Percentiles rank a stretch among this genome's conserved stretches.
phyloP scores from a whole-genome alignment of 2,888 invertebrate genomes.

The Heterodera filipjevi region DNA sequence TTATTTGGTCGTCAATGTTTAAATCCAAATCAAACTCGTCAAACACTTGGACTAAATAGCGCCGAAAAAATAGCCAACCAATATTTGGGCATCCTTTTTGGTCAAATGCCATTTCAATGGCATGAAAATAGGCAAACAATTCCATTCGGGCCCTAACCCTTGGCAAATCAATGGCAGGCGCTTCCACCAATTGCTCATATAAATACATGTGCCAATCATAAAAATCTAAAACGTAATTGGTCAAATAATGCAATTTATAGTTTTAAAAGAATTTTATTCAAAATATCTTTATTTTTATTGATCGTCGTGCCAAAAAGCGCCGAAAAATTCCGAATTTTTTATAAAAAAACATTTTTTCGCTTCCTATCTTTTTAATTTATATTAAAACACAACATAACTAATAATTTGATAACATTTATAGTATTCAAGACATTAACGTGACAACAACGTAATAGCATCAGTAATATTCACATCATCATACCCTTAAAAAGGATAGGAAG shows the following conservation, averaged over 20 bases:
- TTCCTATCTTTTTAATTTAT: too few relatives aligned
- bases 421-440: neutral
- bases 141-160: neutral
- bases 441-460: neutral
- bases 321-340: conserved; percentile 3
- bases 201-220: neutral
- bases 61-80: neutral
- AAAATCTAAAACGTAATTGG: neutral
- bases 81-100: neutral
- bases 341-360: too few relatives aligned
- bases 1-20: conserved; percentile 6
- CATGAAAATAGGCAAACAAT: neutral
- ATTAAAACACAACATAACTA: too few relatives aligned
- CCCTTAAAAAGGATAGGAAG: too few relatives aligned
- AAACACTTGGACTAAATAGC: too few relatives aligned
- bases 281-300: too few relatives aligned
- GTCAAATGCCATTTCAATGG: neutral
- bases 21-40: too few relatives aligned
- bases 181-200: neutral
- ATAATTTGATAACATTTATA: conserved; percentile 10
- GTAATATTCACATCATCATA: too few relatives aligned
- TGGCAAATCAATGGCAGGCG: neutral
- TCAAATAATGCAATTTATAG: too few relatives aligned
- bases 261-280: too few relatives aligned
- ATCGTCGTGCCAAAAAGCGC: conserved; percentile 28